Percentiles rank a stretch among this genome's conserved stretches.
These are phyloP conservation scores for Agriopis marginaria DNA, from an alignment of 2,888 invertebrate species.

Conservation along the genomic window DNA sequence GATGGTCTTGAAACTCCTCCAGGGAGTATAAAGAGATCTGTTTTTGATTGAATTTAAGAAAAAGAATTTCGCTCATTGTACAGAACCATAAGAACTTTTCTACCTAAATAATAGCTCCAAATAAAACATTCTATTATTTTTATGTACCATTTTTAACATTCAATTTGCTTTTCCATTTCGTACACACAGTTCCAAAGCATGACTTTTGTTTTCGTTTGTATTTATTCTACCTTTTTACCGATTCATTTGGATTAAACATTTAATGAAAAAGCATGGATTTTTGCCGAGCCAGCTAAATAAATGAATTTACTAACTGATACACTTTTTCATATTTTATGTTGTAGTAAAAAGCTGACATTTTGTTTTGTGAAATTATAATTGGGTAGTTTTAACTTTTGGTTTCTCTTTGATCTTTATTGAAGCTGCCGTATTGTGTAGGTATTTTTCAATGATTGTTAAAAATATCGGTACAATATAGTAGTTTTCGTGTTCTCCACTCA, in stretches of 20 bases:
- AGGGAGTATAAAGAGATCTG: constrained; percentile 47
- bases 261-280: not conserved
- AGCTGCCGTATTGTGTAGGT: not conserved
- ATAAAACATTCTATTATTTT: constrained; percentile 10
- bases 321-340: too few relatives aligned
- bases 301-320: constrained; percentile 4
- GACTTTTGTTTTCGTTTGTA: not conserved
- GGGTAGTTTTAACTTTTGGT: not conserved
- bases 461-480: too few relatives aligned
- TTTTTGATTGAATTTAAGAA: constrained; percentile 51
- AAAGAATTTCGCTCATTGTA: constrained; percentile 8
- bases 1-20: constrained; percentile 48
- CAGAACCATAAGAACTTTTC: not conserved
- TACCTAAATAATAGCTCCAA: constrained; percentile 2
- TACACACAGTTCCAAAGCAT: not conserved
- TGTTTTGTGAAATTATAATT: constrained; percentile 10
- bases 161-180: not conserved
- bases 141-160: constrained; percentile 3
- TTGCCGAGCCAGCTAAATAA: not conserved
- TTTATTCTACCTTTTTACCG: not conserved
- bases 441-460: too few relatives aligned
- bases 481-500: too few relatives aligned
- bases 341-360: constrained; percentile 2
- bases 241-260: constrained; percentile 3
- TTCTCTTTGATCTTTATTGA: not conserved